Percentiles rank a stretch among this genome's conserved stretches.
These are phyloP conservation scores for Buteo buteo DNA, from an alignment of 2,113 vertebrate species.

Conservation along the genomic window DNA sequence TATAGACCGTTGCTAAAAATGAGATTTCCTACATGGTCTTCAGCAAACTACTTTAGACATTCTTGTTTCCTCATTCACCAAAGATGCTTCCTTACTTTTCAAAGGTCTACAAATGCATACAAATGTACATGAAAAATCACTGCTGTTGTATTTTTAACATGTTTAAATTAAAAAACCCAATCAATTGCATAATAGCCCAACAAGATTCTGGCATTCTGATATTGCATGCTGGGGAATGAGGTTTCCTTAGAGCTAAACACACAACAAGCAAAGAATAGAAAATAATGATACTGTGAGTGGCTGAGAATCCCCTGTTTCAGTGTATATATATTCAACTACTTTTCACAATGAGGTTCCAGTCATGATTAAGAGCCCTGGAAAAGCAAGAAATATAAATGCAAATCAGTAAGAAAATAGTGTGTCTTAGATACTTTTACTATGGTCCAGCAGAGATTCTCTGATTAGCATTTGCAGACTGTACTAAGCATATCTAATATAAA, in stretches of 20 bases:
- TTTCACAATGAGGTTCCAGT: not conserved
- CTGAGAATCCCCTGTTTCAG: not conserved
- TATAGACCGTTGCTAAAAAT: not conserved
- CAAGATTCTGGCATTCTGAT: not conserved
- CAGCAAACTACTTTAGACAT: not conserved
- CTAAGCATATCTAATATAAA: not conserved
- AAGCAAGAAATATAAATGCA: not conserved
- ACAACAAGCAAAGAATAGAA: not conserved
- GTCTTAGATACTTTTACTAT: not conserved
- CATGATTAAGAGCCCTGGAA: not conserved
- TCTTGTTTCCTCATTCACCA: not conserved
- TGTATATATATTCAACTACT: not conserved
- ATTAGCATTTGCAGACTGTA: not conserved
- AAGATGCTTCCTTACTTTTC: not conserved
- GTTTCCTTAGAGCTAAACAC: not conserved
- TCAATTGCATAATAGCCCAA: not conserved
- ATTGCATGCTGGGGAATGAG: not conserved
- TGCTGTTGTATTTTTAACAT: not conserved
- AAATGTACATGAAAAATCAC: not conserved
- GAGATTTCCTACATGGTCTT: not conserved
- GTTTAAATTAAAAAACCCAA: not conserved
- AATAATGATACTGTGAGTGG: not conserved
- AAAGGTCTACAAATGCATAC: not conserved
- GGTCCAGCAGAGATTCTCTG: not conserved
- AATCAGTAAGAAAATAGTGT: fast-evolving